Evolutionary conservation across 2,888 invertebrate genomes (phyloP).

Genomic region (Mythimna ferrago): DNA sequence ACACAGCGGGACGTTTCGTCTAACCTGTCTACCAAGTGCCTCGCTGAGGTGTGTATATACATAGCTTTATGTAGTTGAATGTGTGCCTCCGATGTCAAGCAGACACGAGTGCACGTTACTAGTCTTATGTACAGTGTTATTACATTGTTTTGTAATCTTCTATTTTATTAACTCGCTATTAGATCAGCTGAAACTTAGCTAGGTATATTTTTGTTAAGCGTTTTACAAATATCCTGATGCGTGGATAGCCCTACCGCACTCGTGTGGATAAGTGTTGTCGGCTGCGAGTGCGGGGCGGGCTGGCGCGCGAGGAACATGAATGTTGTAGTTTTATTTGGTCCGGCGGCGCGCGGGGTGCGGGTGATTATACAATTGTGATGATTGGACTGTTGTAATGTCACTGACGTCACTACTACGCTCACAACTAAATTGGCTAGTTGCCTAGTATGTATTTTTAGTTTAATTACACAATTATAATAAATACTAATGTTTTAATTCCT

Average conservation of each 20-base stretch:
- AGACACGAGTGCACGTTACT: constrained; percentile 65
- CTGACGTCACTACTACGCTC: constrained; percentile 33
- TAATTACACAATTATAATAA: constrained; percentile 10
- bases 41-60: constrained; percentile 83
- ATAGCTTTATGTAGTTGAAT: constrained; percentile 84
- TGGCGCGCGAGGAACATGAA: constrained; percentile 37
- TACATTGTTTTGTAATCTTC: constrained; percentile 84
- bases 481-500: constrained; percentile 10
- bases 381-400: constrained; percentile 11
- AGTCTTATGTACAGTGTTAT: constrained; percentile 86
- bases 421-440: constrained; percentile 39
- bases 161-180: constrained; percentile 81
- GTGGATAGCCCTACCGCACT: constrained; percentile 42
- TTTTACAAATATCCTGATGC: constrained; percentile 71
- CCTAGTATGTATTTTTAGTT: constrained; percentile 18
- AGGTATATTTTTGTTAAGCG: constrained; percentile 87
- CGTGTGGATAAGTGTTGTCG: constrained; percentile 9
- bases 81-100: constrained; percentile 76
- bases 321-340: constrained; percentile 60
- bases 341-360: constrained; percentile 37
- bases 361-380: neutral
- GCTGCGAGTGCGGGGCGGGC: constrained; percentile 25
- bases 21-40: constrained; percentile 80
- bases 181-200: constrained; percentile 78
- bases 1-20: constrained; percentile 18